Percentiles rank a stretch among this genome's conserved stretches.
Conservation (phyloP, 2,888 invertebrate genomes). For the Himalopsyche japonica region DNA sequence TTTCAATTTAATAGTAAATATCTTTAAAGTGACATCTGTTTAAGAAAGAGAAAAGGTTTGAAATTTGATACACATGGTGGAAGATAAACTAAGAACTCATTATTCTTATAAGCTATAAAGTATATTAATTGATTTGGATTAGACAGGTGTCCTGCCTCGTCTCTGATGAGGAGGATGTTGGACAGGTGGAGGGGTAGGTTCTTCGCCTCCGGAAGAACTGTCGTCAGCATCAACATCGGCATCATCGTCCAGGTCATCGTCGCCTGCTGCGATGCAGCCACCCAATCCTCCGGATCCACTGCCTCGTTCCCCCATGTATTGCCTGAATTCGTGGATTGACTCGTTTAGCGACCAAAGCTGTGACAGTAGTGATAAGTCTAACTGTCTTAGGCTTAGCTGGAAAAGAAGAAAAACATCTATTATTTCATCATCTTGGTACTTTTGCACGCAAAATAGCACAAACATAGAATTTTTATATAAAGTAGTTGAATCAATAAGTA, state of each 20-base stretch:
- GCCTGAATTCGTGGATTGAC: conserved; percentile 86
- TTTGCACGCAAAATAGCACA: neutral
- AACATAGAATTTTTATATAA: neutral
- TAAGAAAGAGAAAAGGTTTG: neutral
- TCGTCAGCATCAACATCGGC: conserved; percentile 46
- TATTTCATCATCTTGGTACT: neutral
- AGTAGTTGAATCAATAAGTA: too few relatives aligned
- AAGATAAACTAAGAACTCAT: neutral
- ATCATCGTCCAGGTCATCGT: conserved; percentile 31
- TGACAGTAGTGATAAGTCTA: conserved; percentile 86
- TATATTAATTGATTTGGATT: neutral
- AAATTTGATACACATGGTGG: neutral
- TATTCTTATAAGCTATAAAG: neutral
- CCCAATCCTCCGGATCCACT: conserved; percentile 59
- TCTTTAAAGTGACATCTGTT: neutral
- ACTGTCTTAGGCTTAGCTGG: conserved; percentile 85
- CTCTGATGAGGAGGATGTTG: conserved; percentile 7
- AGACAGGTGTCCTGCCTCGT: conserved; percentile 25
- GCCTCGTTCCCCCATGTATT: conserved; percentile 59
- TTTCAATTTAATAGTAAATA: neutral
- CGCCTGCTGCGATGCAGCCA: conserved; percentile 48
- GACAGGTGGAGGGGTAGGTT: conserved; percentile 42
- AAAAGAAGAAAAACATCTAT: conserved; percentile 45
- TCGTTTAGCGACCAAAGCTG: conserved; percentile 93
- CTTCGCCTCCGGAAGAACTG: conserved; percentile 47